Evolutionary conservation across 1,140 invertebrate genomes (phyloP).

Genomic region (Drosophila albomicans): DNA sequence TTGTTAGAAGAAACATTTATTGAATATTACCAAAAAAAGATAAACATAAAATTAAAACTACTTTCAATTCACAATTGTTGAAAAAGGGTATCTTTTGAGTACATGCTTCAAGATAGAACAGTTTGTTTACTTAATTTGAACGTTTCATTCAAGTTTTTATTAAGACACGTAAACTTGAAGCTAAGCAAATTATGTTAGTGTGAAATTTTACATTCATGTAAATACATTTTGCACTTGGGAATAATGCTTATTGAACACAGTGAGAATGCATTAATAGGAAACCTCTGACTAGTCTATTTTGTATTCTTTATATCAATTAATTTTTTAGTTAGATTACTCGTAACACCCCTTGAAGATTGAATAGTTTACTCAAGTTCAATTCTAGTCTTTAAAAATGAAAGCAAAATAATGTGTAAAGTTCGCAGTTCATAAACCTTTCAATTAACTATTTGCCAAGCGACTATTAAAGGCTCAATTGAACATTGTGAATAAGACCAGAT

Average conservation of each 20-base stretch:
- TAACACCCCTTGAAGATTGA: too few relatives aligned
- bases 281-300: neutral
- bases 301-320: neutral
- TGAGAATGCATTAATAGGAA: too few relatives aligned
- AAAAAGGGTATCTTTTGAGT: constrained; percentile 7
- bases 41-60: too few relatives aligned
- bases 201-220: neutral
- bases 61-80: too few relatives aligned
- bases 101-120: neutral
- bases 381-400: neutral
- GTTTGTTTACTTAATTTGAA: neutral
- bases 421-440: neutral
- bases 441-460: constrained; percentile 7
- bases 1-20: too few relatives aligned
- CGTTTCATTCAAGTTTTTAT: neutral
- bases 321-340: too few relatives aligned
- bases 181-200: too few relatives aligned
- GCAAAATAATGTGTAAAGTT: neutral
- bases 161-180: neutral
- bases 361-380: too few relatives aligned
- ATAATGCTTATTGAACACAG: neutral
- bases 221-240: neutral
- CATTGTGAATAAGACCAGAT: neutral
- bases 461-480: neutral
- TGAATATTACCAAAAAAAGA: too few relatives aligned